A percentile compares a stretch with the other conserved stretches of the same genome.
Evolutionary conservation across 2,888 invertebrate species (phyloP).

Genomic region (Eupithecia subfuscata): DNA sequence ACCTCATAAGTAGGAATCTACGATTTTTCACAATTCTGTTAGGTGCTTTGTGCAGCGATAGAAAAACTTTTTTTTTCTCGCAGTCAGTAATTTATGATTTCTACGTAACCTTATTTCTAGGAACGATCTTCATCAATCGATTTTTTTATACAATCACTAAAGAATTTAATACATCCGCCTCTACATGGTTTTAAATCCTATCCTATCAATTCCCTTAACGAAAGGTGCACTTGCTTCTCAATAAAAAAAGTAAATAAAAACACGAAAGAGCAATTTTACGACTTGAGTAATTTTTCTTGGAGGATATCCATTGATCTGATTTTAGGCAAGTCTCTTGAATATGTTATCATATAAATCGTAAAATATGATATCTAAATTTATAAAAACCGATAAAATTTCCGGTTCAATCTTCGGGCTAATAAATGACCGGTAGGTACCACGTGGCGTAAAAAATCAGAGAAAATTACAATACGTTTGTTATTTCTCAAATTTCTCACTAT

Average conservation of each 20-base stretch:
- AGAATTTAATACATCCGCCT: background rate
- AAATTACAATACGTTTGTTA: background rate
- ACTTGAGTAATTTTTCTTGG: constrained; percentile 35
- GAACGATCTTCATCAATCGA: background rate
- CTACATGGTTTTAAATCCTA: constrained; percentile 18
- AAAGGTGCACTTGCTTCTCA: constrained; percentile 28
- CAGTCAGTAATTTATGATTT: background rate
- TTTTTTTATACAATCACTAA: background rate
- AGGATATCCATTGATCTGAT: constrained; percentile 28
- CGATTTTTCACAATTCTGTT: background rate
- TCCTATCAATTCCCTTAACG: constrained; percentile 31
- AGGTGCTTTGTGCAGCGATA: background rate
- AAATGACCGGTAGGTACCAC: constrained; percentile 22
- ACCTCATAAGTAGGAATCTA: background rate
- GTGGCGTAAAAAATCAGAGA: constrained; percentile 15
- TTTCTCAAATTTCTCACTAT: background rate
- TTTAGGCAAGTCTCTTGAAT: constrained; percentile 28
- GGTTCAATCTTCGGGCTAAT: constrained; percentile 12
- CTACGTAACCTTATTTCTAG: background rate
- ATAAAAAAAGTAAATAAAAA: constrained; percentile 25
- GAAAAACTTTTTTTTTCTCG: background rate
- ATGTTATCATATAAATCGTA: constrained; percentile 22
- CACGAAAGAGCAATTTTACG: constrained; percentile 31
- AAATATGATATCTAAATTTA: constrained; percentile 21
- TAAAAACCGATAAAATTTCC: constrained; percentile 25